Evolutionary conservation across 2,797 vertebrate species (phyloP), one percentile per base, ranked within the genome.

Genomic region (Chaenodraco wilsoni): DNA sequence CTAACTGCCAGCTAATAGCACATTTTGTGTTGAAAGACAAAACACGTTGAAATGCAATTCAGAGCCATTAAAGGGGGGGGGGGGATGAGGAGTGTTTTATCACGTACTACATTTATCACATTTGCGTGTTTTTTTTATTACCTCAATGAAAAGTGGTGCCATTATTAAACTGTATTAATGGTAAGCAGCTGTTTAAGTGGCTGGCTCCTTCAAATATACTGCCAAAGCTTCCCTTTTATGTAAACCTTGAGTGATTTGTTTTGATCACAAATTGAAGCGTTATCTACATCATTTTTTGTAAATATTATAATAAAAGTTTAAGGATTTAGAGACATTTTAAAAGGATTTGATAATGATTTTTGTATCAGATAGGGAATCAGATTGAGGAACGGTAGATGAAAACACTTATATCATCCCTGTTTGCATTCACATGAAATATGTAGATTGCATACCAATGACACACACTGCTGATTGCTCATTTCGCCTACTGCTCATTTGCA

Each of bases 401-500:
- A 60, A 58, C 55, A 16, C 44, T 60, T 51, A 74, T 78, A 76
- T 31, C 11, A 59, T 69, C 78, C 67, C 67, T 72, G 76, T 85
- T 75, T 69, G 67, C 71, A 74, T 60, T 61, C 61, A 72, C 60
- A 60, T 79, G 73, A 63, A 76, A 80, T 80, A 88, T 86, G 80
- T 45, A 79, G 69, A 87, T 74, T 78, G 65, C 74, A 83, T 61
- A 74, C 55, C 72, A 67, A 78, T 76, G 72, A 55, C 23, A 23
- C 33, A 51, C 79, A 54, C 52, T 1, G 44, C 78, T 89, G 87
- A 91, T 87, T 87, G 80, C 86, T 84, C 72, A 71, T 84, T 86
- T 85, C 27, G 49, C 57, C 21, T n/a, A 49, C 78, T 68, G 72
- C 56, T 90, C 61, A 72, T 83, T 81, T 83, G 75, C 81, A 79